Evolutionary conservation across 2,113 vertebrate genomes (phyloP), one percentile per base, ranked within the genome.

Genomic region (Chitala chitala): DNA sequence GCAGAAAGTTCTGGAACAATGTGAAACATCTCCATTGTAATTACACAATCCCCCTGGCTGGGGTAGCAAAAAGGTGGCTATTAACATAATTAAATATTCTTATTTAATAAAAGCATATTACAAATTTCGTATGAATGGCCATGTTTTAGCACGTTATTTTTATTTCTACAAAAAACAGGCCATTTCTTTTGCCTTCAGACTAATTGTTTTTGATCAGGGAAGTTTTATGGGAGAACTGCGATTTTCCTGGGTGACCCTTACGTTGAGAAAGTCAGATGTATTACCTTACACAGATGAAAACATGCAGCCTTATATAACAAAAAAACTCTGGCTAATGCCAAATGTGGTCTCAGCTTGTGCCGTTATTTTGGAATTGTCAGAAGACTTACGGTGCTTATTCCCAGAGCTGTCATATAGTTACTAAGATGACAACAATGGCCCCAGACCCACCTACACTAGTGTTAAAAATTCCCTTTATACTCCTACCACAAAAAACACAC

Each of bases 311-410:
- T 1, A 22, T 36, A 29, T 7, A 8, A 17, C 36, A 1, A 9
- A 5, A n/a, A 2, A 13, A 10, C 64, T 12, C 9, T 13, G n/a
- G 26, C 10, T 46, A 24, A 48, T 10, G 5, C 22, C 22, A 29
- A 5, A 48, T 42, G 10, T 24, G 42, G 64, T 4, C 8, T 22
- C 4, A n/a, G 36, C 63, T 42, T 66, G 40, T 26, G 22, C 20
- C 24, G 38, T 66, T 48, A 26, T 66, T 24, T 66, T 26, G 22
- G 64, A 48, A 68, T 46, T 68, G n/a, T 22, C 64, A 46, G 24
- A 42, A 44, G 20, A 2, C 40, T 17, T 46, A 44, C 38, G 24
- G 42, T 44, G 46, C 10, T 46, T 46, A 40, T 26, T 13, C 12
- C 9, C 64, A 68, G 5, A 31, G 64, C 64, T 29, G 42, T 22